Percentiles rank a stretch among this genome's conserved stretches.
These are phyloP conservation scores for Anoplolepis gracilipes DNA, from an alignment of 1,140 invertebrate species.

Conservation along the genomic window DNA sequence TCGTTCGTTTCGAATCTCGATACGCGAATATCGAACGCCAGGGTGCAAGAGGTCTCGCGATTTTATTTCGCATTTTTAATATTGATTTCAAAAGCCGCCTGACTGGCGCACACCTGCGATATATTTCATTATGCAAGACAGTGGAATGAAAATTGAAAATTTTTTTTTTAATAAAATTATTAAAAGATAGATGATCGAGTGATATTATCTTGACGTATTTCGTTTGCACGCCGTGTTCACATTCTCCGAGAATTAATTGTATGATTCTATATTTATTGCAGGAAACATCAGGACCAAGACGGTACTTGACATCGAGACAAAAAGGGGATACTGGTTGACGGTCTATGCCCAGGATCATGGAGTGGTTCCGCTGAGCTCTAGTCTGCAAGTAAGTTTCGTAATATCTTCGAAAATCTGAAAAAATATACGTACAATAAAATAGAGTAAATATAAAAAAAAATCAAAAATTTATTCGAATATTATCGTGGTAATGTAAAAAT, in stretches of 20 bases:
- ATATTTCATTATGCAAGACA: constrained; percentile 34
- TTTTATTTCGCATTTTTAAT: constrained; percentile 39
- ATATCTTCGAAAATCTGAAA: not conserved
- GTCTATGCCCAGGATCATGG: constrained; percentile 96
- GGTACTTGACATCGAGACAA: constrained; percentile 95
- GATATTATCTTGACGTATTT: constrained; percentile 2
- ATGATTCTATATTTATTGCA: constrained; percentile 85
- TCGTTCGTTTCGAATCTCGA: constrained; percentile 12
- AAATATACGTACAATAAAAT: not conserved
- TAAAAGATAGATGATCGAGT: constrained; percentile 18
- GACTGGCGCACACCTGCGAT: constrained; percentile 32
- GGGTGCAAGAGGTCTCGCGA: constrained; percentile 47
- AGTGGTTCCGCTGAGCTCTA: constrained; percentile 93
- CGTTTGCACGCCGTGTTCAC: not conserved
- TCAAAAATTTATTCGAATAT: no score
- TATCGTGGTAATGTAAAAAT: not conserved
- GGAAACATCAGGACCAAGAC: constrained; percentile 94
- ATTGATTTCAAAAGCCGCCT: constrained; percentile 19
- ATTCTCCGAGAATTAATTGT: constrained; percentile 47
- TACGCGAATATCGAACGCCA: constrained; percentile 21
- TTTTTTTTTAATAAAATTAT: constrained; percentile 44
- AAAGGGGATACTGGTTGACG: constrained; percentile 96
- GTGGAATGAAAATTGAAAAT: constrained; percentile 35
- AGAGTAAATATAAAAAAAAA: not conserved
- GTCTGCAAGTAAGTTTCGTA: constrained; percentile 90